Evolutionary conservation across 2,888 invertebrate genomes (phyloP).

Genomic region (Mimumesa dahlbomi): DNA sequence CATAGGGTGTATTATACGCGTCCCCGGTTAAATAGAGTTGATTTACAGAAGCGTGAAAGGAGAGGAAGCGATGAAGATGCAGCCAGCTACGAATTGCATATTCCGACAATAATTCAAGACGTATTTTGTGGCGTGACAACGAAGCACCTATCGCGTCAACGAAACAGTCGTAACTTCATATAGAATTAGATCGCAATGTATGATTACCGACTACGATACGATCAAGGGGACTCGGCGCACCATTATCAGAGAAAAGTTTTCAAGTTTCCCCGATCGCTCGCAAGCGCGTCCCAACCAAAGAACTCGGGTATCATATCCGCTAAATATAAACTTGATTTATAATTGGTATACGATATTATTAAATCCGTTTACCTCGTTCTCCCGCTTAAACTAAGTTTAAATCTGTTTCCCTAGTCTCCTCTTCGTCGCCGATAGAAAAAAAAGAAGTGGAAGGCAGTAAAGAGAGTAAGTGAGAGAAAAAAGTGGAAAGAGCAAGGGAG

Average conservation of each 20-base stretch:
- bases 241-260: constrained; percentile 1
- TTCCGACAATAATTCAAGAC: neutral
- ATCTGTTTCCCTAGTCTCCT: constrained; percentile 47
- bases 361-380: constrained; percentile 75
- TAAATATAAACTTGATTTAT: constrained; percentile 76
- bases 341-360: constrained; percentile 74
- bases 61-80: neutral
- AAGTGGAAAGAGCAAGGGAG: constrained; percentile 39
- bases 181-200: constrained; percentile 29
- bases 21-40: neutral
- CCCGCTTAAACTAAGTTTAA: constrained; percentile 72
- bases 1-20: too few relatives aligned
- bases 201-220: constrained; percentile 22
- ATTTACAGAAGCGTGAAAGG: neutral
- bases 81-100: neutral
- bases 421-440: constrained; percentile 40
- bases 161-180: constrained; percentile 15
- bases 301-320: constrained; percentile 34
- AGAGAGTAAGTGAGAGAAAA: constrained; percentile 26
- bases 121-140: too few relatives aligned
- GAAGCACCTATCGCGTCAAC: neutral
- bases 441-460: constrained; percentile 16
- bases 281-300: neutral
- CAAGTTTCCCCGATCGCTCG: neutral
- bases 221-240: constrained; percentile 17